These are phyloP conservation scores for Lepidocyrtinus sp. DNA, from an alignment of 2,888 invertebrate species.

Conservation along the genomic window DNA sequence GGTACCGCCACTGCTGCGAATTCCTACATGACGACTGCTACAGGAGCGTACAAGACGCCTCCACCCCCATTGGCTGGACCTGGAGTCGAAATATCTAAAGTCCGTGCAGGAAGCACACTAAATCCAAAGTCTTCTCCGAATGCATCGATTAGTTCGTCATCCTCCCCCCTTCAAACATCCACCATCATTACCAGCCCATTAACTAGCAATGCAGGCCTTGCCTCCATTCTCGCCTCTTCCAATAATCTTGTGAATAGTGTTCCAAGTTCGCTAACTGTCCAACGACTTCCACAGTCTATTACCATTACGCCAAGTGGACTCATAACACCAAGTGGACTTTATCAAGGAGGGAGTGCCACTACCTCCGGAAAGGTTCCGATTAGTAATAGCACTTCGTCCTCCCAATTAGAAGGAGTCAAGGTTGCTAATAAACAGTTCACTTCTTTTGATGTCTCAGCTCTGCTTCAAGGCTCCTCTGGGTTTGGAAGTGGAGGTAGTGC, in stretches of 20 bases:
- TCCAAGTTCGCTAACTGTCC: constrained; percentile 42
- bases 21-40: constrained; percentile 8
- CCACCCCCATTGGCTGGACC: constrained; percentile 46
- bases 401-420: no score
- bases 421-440: no score
- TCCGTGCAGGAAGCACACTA: constrained; percentile 45
- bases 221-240: constrained; percentile 31
- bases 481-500: no score
- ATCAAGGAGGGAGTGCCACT: neutral
- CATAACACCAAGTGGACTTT: neutral
- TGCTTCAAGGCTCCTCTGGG: constrained; percentile 33
- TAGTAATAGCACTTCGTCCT: neutral
- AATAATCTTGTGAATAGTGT: constrained; percentile 23
- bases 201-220: constrained; percentile 17
- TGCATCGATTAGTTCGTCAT: no score
- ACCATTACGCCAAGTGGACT: constrained; percentile 59
- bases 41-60: constrained; percentile 44
- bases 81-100: constrained; percentile 64
- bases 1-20: neutral
- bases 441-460: constrained; percentile 50
- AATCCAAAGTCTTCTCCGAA: neutral
- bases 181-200: neutral
- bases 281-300: constrained; percentile 57
- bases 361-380: neutral
- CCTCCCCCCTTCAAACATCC: neutral